These are phyloP conservation scores for Dysidea cf. avara DNA, from an alignment of 37 sponge, comb jelly and placozoan species.

Conservation along the genomic window DNA sequence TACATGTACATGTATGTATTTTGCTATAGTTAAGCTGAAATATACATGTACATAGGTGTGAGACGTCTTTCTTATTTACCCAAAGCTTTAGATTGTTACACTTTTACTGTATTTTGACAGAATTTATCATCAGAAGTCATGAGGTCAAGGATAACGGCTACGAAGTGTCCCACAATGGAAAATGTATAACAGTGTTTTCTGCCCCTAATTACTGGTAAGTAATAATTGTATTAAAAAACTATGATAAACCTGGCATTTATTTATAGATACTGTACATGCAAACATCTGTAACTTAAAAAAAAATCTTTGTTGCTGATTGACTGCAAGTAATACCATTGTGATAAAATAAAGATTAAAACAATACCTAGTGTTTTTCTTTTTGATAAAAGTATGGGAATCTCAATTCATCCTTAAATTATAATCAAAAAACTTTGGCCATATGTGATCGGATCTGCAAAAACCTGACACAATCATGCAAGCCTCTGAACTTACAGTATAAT, in stretches of 20 bases:
- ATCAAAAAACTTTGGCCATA: too few species aligned
- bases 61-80: not conserved
- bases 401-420: too few species aligned
- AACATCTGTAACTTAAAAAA: not conserved
- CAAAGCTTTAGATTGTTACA: not conserved
- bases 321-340: too few species aligned
- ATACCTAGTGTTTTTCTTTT: too few species aligned
- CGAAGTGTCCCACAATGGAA: constrained; percentile 91
- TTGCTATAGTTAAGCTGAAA: not conserved
- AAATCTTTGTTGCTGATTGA: not conserved
- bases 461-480: too few species aligned
- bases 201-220: constrained; percentile 97
- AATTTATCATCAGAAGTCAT: constrained; percentile 87
- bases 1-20: not conserved
- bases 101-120: constrained; percentile 14
- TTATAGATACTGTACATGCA: constrained; percentile 7
- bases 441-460: too few species aligned
- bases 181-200: constrained; percentile 98
- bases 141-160: constrained; percentile 97
- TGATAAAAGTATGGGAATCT: too few species aligned
- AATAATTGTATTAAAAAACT: not conserved
- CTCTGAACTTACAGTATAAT: too few species aligned
- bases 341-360: too few species aligned
- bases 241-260: not conserved
- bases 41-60: too few species aligned